These are phyloP conservation scores for Patella caerulea DNA, from an alignment of 2,888 invertebrate genomes.

Conservation along the genomic window DNA sequence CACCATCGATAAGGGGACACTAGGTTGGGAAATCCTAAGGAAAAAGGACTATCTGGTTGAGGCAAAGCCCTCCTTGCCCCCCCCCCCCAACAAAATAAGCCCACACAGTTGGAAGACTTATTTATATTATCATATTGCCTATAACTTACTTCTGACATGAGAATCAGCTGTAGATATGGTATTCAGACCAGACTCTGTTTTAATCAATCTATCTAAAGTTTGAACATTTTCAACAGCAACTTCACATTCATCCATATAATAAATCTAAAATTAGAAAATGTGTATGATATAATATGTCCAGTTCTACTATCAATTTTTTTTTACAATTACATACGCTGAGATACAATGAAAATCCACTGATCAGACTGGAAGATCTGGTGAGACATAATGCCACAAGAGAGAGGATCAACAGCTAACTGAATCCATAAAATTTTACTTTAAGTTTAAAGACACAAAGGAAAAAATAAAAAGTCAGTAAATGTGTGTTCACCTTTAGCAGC, in stretches of 20 bases:
- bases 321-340: too few relatives aligned
- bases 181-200: slow-evolving; percentile 76
- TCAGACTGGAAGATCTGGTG: neutral
- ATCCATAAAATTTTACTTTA: too few relatives aligned
- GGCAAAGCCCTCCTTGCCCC: neutral
- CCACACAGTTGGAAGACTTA: too few relatives aligned
- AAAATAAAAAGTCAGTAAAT: too few relatives aligned
- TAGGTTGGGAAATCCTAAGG: neutral
- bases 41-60: slow-evolving; percentile 10
- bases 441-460: too few relatives aligned
- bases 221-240: slow-evolving; percentile 51
- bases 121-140: too few relatives aligned
- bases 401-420: too few relatives aligned
- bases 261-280: slow-evolving; percentile 33
- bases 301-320: too few relatives aligned
- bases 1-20: too few relatives aligned
- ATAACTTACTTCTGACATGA: slow-evolving; percentile 78
- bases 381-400: too few relatives aligned
- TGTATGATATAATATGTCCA: neutral
- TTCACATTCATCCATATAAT: slow-evolving; percentile 51
- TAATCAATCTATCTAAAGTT: slow-evolving; percentile 49
- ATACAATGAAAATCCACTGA: neutral
- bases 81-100: neutral
- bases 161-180: slow-evolving; percentile 62
- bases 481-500: too few relatives aligned